Evolutionary conservation across 2,113 vertebrate species (phyloP).

Genomic region (Anolis sagrei): DNA sequence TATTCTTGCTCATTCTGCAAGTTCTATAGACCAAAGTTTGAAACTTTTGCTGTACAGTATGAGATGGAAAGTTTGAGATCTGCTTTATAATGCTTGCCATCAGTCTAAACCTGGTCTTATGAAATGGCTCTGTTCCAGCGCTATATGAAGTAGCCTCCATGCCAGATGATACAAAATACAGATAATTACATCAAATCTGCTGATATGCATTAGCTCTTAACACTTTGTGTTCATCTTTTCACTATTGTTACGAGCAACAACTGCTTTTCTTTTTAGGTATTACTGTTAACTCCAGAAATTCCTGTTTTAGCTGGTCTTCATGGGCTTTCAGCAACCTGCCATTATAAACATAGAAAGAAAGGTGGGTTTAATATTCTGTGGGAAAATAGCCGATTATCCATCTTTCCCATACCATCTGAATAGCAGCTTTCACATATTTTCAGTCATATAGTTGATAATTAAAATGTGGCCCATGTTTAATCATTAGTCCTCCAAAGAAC

Average conservation of each 20-base stretch:
- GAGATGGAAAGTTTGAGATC: background rate
- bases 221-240: background rate
- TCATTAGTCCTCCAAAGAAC: too few species aligned
- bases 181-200: background rate
- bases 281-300: slow-evolving; percentile 64
- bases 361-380: rapidly evolving
- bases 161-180: background rate
- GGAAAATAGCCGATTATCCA: background rate
- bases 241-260: slow-evolving; percentile 78
- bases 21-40: background rate
- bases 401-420: background rate
- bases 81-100: background rate
- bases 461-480: background rate
- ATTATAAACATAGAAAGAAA: slow-evolving; percentile 37
- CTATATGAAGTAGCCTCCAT: background rate
- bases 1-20: background rate
- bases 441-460: background rate
- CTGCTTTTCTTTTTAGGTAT: slow-evolving; percentile 72
- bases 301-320: slow-evolving; percentile 67
- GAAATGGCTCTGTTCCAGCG: background rate
- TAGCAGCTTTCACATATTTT: background rate
- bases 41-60: background rate
- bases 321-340: slow-evolving; percentile 81
- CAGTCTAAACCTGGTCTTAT: background rate
- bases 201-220: background rate